Conservation (phyloP, 2,113 vertebrate species). For the Myiopsitta monachus region DNA sequence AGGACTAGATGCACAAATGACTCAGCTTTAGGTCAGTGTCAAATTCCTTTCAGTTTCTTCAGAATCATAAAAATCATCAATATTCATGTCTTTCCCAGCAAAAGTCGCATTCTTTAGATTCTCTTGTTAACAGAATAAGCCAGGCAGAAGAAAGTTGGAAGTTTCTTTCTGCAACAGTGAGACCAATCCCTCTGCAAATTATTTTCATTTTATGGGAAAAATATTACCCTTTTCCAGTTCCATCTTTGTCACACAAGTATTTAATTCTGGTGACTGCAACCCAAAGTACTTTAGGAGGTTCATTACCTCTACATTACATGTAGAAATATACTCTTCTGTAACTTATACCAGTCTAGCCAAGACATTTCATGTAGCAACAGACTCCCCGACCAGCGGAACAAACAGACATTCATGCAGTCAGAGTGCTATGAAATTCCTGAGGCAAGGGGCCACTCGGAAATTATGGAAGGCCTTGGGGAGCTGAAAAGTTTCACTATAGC, state of each 20-base stretch:
- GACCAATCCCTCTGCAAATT: not conserved
- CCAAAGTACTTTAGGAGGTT: not conserved
- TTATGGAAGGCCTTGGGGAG: not conserved
- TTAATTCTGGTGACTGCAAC: not conserved
- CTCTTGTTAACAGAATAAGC: slow-evolving; percentile 4
- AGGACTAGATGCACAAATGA: not conserved
- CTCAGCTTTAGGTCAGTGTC: not conserved
- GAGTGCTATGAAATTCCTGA: not conserved
- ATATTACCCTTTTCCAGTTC: not conserved
- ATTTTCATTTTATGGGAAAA: not conserved
- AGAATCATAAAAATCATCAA: slow-evolving; percentile 12
- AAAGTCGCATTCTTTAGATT: slow-evolving; percentile 31
- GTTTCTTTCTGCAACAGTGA: not conserved
- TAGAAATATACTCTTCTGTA: not conserved
- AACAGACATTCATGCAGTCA: not conserved
- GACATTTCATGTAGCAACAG: not conserved
- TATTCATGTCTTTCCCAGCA: slow-evolving; percentile 2
- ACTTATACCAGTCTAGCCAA: not conserved
- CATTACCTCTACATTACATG: not conserved
- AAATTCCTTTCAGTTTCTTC: slow-evolving; percentile 4
- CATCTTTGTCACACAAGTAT: not conserved
- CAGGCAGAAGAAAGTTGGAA: not conserved
- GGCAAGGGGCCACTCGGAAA: not conserved
- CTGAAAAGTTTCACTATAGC: not conserved
- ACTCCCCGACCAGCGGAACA: not conserved